These are phyloP conservation scores for Dugesia japonica DNA, from an alignment of 2,888 invertebrate genomes.

Conservation along the genomic window DNA sequence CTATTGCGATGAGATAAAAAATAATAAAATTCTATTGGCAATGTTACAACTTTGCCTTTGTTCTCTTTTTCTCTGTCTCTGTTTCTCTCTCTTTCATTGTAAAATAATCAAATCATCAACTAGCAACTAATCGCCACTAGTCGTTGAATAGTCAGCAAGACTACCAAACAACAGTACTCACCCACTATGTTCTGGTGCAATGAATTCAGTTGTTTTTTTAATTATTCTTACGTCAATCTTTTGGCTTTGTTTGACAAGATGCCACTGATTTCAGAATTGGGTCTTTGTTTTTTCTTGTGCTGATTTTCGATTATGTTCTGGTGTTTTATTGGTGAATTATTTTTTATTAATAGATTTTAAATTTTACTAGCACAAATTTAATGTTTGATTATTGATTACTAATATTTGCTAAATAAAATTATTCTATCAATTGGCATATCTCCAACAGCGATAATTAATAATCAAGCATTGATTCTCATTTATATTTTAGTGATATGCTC, in stretches of 20 bases:
- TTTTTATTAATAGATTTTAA: no score
- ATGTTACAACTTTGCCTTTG: background rate
- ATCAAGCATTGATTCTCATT: background rate
- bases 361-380: background rate
- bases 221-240: slow-evolving; percentile 14
- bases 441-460: slow-evolving; percentile 7
- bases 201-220: slow-evolving; percentile 9
- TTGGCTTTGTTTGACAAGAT: slow-evolving; percentile 20
- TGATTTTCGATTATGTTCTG: no score
- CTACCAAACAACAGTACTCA: slow-evolving; percentile 4
- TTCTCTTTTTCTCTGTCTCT: background rate
- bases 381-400: background rate
- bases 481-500: background rate
- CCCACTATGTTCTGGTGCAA: background rate
- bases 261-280: background rate
- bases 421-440: background rate
- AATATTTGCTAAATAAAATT: background rate
- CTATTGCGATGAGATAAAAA: slow-evolving; percentile 3
- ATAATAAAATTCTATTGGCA: background rate
- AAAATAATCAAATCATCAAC: background rate
- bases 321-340: no score
- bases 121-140: slow-evolving; percentile 5
- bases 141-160: background rate
- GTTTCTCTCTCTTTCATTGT: slow-evolving; percentile 27
- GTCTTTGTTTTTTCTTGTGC: slow-evolving; percentile 10